A percentile compares a stretch with the other conserved stretches of the same genome.
phyloP scores from a whole-genome alignment of 2,888 invertebrate species.

The Cheiracanthium punctorium region DNA sequence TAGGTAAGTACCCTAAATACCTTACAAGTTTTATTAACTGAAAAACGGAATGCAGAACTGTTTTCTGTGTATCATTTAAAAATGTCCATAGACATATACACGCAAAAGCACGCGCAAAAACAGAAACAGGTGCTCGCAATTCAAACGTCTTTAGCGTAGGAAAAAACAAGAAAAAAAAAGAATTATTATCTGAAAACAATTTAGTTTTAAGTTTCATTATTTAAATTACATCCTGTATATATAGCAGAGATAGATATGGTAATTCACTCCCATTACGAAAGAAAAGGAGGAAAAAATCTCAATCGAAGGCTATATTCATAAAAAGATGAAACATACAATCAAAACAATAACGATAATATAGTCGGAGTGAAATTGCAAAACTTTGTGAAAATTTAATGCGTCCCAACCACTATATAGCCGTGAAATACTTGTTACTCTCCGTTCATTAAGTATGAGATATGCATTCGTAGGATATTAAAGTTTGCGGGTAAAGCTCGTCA shows the following conservation, averaged over 20 bases:
- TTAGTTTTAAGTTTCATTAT: not conserved
- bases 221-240: not conserved
- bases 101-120: no score
- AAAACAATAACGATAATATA: not conserved
- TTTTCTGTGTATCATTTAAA: no score
- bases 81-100: no score
- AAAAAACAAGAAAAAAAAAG: no score
- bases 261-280: not conserved
- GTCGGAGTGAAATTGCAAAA: conserved; percentile 11
- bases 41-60: no score
- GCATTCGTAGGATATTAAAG: conserved; percentile 40
- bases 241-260: not conserved
- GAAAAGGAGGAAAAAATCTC: not conserved
- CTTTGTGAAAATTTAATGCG: conserved; percentile 23
- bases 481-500: conserved; percentile 19
- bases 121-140: no score
- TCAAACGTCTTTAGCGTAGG: no score
- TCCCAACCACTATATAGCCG: not conserved
- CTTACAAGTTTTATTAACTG: no score
- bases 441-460: conserved; percentile 40
- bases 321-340: conserved; percentile 7
- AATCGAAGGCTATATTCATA: not conserved
- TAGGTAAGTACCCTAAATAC: no score
- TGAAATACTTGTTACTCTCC: conserved; percentile 43
- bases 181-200: not conserved